Conservation (phyloP, 2,797 vertebrate species). For the Streptopelia turtur region DNA sequence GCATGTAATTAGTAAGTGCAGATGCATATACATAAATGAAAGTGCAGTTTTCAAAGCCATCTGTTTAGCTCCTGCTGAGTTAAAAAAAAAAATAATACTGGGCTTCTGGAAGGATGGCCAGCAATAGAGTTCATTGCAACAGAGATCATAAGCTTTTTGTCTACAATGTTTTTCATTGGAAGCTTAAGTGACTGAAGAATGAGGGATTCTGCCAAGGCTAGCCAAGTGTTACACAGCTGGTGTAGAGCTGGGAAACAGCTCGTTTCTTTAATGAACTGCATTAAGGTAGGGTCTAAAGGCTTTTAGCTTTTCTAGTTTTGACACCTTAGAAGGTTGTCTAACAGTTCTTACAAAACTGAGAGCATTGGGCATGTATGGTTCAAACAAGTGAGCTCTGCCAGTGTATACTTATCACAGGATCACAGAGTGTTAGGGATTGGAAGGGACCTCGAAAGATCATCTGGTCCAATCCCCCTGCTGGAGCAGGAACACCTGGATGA, state of each 20-base stretch:
- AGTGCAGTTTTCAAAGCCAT: not conserved
- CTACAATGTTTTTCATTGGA: slow-evolving; percentile 7
- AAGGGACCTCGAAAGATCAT: too few relatives aligned
- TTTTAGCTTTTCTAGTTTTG: not conserved
- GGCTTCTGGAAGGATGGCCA: not conserved
- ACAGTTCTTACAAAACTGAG: not conserved
- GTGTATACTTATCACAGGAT: not conserved
- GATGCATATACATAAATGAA: not conserved
- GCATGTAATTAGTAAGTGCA: not conserved
- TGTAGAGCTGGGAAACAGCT: not conserved
- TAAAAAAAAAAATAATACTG: not conserved
- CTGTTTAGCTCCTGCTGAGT: not conserved
- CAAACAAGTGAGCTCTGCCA: not conserved
- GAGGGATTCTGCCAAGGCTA: slow-evolving; percentile 2
- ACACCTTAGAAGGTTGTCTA: not conserved
- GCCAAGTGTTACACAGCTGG: slow-evolving; percentile 33
- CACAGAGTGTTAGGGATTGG: too few relatives aligned
- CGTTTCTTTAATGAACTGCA: not conserved
- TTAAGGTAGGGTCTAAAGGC: not conserved
- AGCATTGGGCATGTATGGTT: not conserved
- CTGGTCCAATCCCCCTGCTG: too few relatives aligned
- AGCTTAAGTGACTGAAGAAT: not conserved
- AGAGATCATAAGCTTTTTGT: slow-evolving; percentile 10
- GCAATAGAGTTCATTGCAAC: not conserved
- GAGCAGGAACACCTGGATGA: too few relatives aligned